phyloP scores from a whole-genome alignment of 2,113 vertebrate genomes.

The Tetrax tetrax region DNA sequence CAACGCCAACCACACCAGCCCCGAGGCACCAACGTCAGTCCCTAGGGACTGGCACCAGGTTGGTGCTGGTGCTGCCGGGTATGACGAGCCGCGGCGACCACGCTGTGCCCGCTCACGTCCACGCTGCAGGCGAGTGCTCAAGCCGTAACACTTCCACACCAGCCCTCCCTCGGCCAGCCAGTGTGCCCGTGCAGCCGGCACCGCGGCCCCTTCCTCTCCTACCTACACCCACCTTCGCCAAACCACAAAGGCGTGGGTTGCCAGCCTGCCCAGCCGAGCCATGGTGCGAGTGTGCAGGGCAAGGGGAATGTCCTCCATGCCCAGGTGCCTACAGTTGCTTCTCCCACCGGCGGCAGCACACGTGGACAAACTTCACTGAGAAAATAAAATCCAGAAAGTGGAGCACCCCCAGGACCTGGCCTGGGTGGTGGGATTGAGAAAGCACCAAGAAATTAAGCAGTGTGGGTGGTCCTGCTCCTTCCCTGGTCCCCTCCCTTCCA shows the following conservation, averaged over 20 bases:
- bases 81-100: accelerated
- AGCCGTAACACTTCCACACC: not conserved
- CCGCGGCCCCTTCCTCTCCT: not conserved
- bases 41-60: not conserved
- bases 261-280: not conserved
- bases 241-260: not conserved
- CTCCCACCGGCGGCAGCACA: accelerated
- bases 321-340: not conserved
- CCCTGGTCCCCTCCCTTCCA: not conserved
- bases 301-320: not conserved
- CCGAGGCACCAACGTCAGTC: accelerated
- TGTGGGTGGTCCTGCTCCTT: not conserved
- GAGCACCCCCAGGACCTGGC: not conserved
- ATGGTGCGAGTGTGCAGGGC: accelerated
- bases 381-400: not conserved
- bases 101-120: accelerated
- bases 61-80: accelerated
- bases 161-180: not conserved
- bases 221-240: accelerated
- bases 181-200: not conserved
- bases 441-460: not conserved
- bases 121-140: not conserved
- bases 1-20: accelerated
- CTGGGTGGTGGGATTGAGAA: not conserved
- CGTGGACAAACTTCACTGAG: not conserved